Conservation (phyloP, 2,888 invertebrate species). For the Catocala nupta region DNA sequence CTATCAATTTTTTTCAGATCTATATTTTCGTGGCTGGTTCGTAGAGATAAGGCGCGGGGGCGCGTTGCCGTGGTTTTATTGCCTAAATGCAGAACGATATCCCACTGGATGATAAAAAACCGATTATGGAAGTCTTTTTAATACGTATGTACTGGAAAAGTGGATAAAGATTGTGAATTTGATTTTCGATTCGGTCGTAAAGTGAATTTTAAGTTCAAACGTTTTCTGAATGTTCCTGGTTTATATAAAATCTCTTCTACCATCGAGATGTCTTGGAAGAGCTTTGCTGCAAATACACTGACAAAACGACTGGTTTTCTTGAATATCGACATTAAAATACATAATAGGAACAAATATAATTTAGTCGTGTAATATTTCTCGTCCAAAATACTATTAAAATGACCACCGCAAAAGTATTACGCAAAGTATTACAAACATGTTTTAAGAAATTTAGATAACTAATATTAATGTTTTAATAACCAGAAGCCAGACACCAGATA, state of each 20-base stretch:
- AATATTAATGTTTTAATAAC: no score
- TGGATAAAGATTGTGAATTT: conserved; percentile 47
- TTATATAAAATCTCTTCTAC: conserved; percentile 4
- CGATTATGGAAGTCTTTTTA: conserved; percentile 55
- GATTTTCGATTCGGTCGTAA: conserved; percentile 34
- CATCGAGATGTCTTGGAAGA: neutral
- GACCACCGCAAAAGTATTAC: no score
- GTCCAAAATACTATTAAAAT: no score
- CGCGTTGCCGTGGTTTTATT: conserved; percentile 68
- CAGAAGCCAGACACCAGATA: no score
- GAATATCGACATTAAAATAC: no score
- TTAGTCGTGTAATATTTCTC: no score
- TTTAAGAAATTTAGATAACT: no score
- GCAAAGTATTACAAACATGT: no score
- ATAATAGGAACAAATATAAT: no score
- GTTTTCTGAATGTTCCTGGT: conserved; percentile 6
- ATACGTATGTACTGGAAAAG: conserved; percentile 45
- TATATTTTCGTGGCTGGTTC: conserved; percentile 76
- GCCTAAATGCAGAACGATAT: conserved; percentile 68
- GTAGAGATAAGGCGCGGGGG: conserved; percentile 69
- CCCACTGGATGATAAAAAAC: conserved; percentile 63
- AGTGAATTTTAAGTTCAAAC: conserved; percentile 26
- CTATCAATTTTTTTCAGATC: conserved; percentile 81
- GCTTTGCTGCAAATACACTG: neutral
- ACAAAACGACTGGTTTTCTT: no score